Percentiles rank a stretch among this genome's conserved stretches.
phyloP scores from a whole-genome alignment of 2,797 vertebrate genomes.

The Ptychobarbus kaznakovi region DNA sequence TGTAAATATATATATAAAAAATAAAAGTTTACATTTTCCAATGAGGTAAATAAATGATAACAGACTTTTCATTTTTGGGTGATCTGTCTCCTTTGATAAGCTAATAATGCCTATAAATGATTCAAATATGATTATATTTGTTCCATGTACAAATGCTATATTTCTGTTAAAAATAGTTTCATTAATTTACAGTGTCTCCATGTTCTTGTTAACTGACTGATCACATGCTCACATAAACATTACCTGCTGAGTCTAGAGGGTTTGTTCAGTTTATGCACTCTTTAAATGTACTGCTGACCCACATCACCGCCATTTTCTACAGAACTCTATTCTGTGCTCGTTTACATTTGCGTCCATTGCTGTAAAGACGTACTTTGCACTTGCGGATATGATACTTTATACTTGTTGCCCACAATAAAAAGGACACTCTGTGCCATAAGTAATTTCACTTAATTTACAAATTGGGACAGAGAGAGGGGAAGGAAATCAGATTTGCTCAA shows the following conservation, averaged over 20 bases:
- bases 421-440: not conserved
- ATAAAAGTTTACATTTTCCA: no score
- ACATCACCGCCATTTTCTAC: not conserved
- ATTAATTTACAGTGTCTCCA: no score
- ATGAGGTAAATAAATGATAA: no score
- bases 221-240: not conserved
- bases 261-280: not conserved
- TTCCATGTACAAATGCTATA: not conserved
- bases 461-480: not conserved
- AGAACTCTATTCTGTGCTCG: not conserved
- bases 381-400: not conserved
- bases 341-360: not conserved
- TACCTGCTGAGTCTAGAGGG: not conserved
- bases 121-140: not conserved
- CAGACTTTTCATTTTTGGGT: not conserved
- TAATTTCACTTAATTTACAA: not conserved
- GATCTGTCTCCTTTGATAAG: not conserved
- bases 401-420: not conserved
- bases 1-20: no score
- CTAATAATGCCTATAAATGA: not conserved
- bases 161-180: not conserved
- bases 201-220: no score
- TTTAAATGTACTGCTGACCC: not conserved
- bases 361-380: not conserved
- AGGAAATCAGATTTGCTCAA: conserved; percentile 29